Conservation (phyloP, 1,140 invertebrate species). For the Neodiprion pinetum region DNA sequence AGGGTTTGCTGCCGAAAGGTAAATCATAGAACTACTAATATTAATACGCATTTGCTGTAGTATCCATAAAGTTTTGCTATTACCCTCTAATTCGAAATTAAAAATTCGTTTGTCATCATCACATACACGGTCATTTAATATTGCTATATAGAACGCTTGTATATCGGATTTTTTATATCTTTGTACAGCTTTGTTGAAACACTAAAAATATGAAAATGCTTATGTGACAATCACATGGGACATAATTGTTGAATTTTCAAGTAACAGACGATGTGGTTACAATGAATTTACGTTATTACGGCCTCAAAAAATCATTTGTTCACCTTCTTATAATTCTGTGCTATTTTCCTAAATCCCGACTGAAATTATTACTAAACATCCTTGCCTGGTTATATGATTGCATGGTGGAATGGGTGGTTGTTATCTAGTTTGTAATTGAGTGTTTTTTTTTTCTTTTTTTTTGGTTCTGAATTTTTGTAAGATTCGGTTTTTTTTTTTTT, state of each 20-base stretch:
- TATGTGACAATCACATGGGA: not conserved
- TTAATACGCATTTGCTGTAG: constrained; percentile 8
- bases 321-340: not conserved
- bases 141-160: not conserved
- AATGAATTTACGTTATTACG: not conserved
- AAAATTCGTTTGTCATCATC: too few relatives aligned
- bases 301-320: not conserved
- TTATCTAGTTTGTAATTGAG: not conserved
- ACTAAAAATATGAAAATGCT: not conserved
- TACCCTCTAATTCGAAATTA: not conserved
- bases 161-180: not conserved
- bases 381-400: not conserved
- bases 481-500: not conserved
- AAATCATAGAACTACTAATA: constrained; percentile 53
- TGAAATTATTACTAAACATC: not conserved
- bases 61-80: not conserved
- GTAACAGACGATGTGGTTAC: too few relatives aligned
- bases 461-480: not conserved
- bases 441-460: not conserved
- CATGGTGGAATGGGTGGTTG: constrained; percentile 4
- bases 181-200: not conserved
- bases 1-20: constrained; percentile 55
- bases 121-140: too few relatives aligned
- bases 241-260: too few relatives aligned
- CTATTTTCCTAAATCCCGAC: not conserved